A percentile compares a stretch with the other conserved stretches of the same genome.
Conservation (phyloP, 92 coral and sea anemone species). For the Diadumene lineata region DNA sequence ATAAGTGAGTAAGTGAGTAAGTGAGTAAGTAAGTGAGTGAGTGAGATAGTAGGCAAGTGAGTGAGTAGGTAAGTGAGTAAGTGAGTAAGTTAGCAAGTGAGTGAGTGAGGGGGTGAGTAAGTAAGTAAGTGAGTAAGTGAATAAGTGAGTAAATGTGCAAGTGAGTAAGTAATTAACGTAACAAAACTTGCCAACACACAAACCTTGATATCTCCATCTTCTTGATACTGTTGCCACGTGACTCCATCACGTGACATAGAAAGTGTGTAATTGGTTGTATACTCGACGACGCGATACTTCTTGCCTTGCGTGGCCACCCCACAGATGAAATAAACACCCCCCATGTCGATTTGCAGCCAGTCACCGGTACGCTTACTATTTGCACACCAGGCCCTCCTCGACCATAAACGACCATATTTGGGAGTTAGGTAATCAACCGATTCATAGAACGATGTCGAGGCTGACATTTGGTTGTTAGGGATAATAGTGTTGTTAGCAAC, state of each 20-base stretch:
- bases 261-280: conserved; percentile 51
- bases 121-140: background rate
- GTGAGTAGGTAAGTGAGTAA: background rate
- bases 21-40: background rate
- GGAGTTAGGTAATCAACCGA: conserved; percentile 54
- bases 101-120: background rate
- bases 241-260: conserved; percentile 37
- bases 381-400: conserved; percentile 66
- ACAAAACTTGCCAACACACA: background rate
- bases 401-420: conserved; percentile 61
- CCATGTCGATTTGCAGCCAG: conserved; percentile 64
- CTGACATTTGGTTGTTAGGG: conserved; percentile 35
- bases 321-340: conserved; percentile 42
- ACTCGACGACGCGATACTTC: conserved; percentile 29
- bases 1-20: background rate
- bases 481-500: conserved; percentile 42
- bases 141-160: too few species aligned
- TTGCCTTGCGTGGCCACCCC: conserved; percentile 76
- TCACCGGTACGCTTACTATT: conserved; percentile 7
- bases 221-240: conserved; percentile 21
- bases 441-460: conserved; percentile 46
- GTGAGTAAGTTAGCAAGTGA: background rate
- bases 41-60: background rate
- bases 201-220: conserved; percentile 4
- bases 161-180: too few species aligned